Base-by-base conservation (phyloP, 2,888 invertebrate species). In the Tetragonisca angustula region DNA sequence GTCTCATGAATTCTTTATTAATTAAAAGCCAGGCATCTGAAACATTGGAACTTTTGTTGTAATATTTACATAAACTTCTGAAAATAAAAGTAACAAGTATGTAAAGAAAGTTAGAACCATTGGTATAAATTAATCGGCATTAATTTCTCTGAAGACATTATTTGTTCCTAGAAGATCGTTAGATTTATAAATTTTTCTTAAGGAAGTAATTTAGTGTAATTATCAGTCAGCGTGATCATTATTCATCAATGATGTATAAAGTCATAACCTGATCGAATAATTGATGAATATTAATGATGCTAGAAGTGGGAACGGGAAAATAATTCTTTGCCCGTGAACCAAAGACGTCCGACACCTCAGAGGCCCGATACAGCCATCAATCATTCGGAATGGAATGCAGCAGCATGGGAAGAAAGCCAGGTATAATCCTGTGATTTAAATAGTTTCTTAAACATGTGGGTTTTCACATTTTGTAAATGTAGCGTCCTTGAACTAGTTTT, bases 241-340 rank as follows among this genome's bases (percentile, higher is more conserved):
- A 36, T 5, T 52, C 6, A 4, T 4, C 21, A n/a, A 32, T 65
- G 17, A 32, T 65, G 19, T 50, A 32, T 43, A n/a, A 36, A 27
- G 50, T 11, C 27, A 17, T 19, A 52, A 52, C 21, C 36, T 84
- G 36, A 73, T 15, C 61, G 52, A 13, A 69, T 69, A n/a, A 71
- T 83, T 68, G 6, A 62, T 54, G 15, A 71, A 54, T 52, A 5
- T 76, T 82, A 79, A 81, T 81, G 52, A 71, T 92, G 91, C 50
- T 90, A 96, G 95, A 96, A 96, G 94, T 96, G 96, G 96, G 95
- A 96, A 84, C 93, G 96, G 24, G 96, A 96, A 92, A 96, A 96
- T 90, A 95, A 95, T 68, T 93, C 94, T 75, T 91, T 96, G 71
- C 96, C 96, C 1, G 88, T 92, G 49, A 93, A 95, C 80, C 94